Conservation (phyloP, 2,797 vertebrate genomes). For the Brachyrhaphis roseni region DNA sequence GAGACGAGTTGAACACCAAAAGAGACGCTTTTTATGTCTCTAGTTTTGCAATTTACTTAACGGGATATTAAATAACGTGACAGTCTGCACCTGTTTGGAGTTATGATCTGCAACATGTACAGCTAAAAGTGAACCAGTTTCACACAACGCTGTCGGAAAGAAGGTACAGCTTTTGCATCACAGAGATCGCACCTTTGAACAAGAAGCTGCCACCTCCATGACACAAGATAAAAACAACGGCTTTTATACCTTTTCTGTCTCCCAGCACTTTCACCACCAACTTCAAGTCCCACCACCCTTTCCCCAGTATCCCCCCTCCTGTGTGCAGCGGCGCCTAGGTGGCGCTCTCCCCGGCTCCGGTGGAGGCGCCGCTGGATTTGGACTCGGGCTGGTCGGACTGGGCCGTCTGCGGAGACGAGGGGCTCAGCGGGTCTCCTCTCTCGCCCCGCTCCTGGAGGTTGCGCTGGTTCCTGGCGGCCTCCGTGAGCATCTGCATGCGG, state of each 20-base stretch:
- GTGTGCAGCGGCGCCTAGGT: slow-evolving; percentile 62
- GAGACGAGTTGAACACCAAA: slow-evolving; percentile 52
- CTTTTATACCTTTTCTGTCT: slow-evolving; percentile 58
- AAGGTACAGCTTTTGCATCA: slow-evolving; percentile 54
- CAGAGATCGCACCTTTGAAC: slow-evolving; percentile 40
- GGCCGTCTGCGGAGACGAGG: slow-evolving; percentile 63
- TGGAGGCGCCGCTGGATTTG: slow-evolving; percentile 65
- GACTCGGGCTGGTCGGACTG: slow-evolving; percentile 66
- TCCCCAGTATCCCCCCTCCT: slow-evolving; percentile 35
- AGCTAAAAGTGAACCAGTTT: slow-evolving; percentile 72
- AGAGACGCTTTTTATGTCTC: slow-evolving; percentile 34
- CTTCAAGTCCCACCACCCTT: slow-evolving; percentile 34
- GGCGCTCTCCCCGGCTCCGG: slow-evolving; percentile 66
- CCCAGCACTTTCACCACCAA: slow-evolving; percentile 57
- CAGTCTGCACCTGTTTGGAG: slow-evolving; percentile 55
- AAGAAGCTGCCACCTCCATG: slow-evolving; percentile 51
- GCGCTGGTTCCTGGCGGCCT: slow-evolving; percentile 86
- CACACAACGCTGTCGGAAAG: slow-evolving; percentile 64
- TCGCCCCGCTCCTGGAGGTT: slow-evolving; percentile 84
- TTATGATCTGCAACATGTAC: slow-evolving; percentile 62
- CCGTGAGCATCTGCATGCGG: slow-evolving; percentile 86
- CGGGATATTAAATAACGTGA: slow-evolving; percentile 33
- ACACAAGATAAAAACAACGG: slow-evolving; percentile 52
- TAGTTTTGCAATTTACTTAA: slow-evolving; percentile 52
- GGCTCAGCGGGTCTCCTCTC: slow-evolving; percentile 63